These are phyloP conservation scores for Amphiprion clarkii DNA, from an alignment of 2,797 vertebrate genomes.

Conservation along the genomic window DNA sequence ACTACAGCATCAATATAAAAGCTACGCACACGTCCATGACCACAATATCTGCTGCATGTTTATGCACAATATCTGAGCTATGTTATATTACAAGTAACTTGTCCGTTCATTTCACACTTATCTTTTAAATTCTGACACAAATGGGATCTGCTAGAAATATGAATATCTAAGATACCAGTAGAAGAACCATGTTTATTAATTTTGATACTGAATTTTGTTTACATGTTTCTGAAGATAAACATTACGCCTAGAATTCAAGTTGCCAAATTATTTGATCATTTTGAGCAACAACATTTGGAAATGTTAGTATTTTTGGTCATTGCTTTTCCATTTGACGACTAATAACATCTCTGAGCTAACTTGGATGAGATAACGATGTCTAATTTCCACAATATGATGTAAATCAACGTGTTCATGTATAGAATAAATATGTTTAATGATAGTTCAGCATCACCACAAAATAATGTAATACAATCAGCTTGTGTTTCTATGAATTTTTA, in stretches of 20 bases:
- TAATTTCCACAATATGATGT: neutral
- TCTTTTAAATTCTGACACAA: neutral
- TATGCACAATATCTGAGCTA: neutral
- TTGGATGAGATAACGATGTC: neutral
- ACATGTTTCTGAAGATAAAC: neutral
- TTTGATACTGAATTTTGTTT: neutral
- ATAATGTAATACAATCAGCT: neutral
- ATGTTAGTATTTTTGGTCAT: no score
- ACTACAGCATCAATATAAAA: neutral
- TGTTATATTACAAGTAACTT: neutral
- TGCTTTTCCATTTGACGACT: neutral
- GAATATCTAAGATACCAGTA: neutral
- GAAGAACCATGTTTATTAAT: neutral
- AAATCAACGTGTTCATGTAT: neutral
- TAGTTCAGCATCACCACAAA: neutral
- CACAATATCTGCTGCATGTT: neutral
- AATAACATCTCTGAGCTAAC: neutral
- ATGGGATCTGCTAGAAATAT: no score
- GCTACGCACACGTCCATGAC: neutral
- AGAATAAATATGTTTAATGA: neutral
- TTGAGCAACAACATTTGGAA: neutral
- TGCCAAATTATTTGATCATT: neutral
- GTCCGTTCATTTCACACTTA: no score
- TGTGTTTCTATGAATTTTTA: neutral
- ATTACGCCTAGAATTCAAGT: neutral